Evolutionary conservation across 2,888 invertebrate genomes (phyloP), one percentile per base, ranked within the genome.

Genomic region (Thecocarcelia acutangulata): DNA sequence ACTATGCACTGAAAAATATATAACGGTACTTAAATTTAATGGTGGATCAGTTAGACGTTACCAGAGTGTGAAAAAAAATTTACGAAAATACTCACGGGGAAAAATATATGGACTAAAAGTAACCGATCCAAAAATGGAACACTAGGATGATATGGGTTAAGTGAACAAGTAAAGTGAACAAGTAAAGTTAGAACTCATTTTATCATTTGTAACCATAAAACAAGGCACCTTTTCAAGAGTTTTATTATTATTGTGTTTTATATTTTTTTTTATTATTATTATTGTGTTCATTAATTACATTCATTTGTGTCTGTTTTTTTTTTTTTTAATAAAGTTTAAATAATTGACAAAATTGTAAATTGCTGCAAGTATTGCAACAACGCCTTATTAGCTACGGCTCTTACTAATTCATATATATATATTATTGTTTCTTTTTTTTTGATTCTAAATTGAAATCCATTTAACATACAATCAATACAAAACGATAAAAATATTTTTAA

Each of bases 361-460:
- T 59, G 37, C 13, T 28, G 13, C 28, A 46, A 12, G 17, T 12
- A 59, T 58, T 37, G n/a, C 21, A 21, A 50, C 1, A 21, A 50
- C 1, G 59, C 61, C 21, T 76, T n/a, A n/a, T n/a, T 44, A 52
- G 33, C 19, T 68, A 37, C n/a, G 13, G 37, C 56, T 28, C 58
- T 17, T 72, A 78, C 59, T 79, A 73, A 79, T 68, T 73, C n/a
- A 54, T 46, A 33, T 56, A 59, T n/a, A n/a, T n/a, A n/a, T n/a
- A n/a, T n/a, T n/a, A n/a, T 59, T 64, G 72, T 72, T 59, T 21
- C 54, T 78, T 72, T 52, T 78, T 73, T 78, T 66, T 66, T 73
- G 52, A 56, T 64, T 61, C 72, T 59, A 52, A 52, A 79, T 72
- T 33, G 17, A 73, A 72, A 72, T 21, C 37, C 66, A 59, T 79